Percentiles rank a stretch among this genome's conserved stretches.
These are phyloP conservation scores for Belonocnema kinseyi DNA, from an alignment of 1,140 invertebrate species.

Conservation along the genomic window DNA sequence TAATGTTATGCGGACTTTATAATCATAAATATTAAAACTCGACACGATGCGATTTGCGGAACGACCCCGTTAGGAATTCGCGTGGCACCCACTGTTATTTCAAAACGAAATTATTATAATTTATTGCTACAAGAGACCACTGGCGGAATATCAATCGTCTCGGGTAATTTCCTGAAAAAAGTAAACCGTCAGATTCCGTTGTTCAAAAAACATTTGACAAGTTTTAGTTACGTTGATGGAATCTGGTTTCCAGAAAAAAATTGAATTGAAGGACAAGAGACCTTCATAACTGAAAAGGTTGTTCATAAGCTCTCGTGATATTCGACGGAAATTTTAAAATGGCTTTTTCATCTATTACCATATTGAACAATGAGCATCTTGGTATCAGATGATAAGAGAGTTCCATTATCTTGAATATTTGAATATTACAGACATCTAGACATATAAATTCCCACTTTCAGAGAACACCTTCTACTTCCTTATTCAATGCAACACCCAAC, in stretches of 20 bases:
- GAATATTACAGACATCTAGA: background rate
- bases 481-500: constrained; percentile 57
- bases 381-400: background rate
- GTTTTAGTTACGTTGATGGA: background rate
- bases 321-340: too few relatives aligned
- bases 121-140: constrained; percentile 64
- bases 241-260: background rate
- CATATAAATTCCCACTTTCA: constrained; percentile 1
- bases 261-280: background rate
- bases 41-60: constrained; percentile 38
- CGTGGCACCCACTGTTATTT: constrained; percentile 64
- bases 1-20: constrained; percentile 73
- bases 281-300: background rate
- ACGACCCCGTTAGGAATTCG: constrained; percentile 68
- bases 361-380: too few relatives aligned
- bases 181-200: background rate
- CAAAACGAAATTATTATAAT: constrained; percentile 65
- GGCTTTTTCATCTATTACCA: too few relatives aligned
- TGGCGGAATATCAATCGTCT: constrained; percentile 62
- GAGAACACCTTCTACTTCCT: constrained; percentile 45
- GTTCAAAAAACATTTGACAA: background rate
- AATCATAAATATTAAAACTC: constrained; percentile 72
- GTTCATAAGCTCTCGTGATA: too few relatives aligned
- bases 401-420: background rate
- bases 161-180: background rate